Evolutionary conservation across 2,113 vertebrate genomes (phyloP).

Genomic region (Limnothrissa miodon): DNA sequence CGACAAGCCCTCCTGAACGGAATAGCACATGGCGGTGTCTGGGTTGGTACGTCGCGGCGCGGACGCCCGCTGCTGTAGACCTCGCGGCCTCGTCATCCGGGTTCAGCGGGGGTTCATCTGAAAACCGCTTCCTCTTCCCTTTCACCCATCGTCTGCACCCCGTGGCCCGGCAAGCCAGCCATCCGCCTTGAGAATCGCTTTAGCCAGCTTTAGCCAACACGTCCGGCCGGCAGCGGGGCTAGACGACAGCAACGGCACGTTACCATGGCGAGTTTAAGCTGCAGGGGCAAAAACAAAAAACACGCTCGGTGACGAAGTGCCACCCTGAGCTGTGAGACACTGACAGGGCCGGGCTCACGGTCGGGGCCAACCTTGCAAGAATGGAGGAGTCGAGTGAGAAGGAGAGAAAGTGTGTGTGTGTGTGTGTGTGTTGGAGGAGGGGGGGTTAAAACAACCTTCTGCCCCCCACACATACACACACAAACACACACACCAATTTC

Average conservation of each 20-base stretch:
- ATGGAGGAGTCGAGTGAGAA: conserved; percentile 22
- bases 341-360: conserved; percentile 34
- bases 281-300: conserved; percentile 52
- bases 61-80: background rate
- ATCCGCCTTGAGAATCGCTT: conserved; percentile 2
- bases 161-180: background rate
- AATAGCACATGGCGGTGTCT: background rate
- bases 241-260: background rate
- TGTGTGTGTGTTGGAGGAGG: too few species aligned
- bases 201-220: background rate
- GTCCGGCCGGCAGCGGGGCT: background rate
- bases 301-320: conserved; percentile 63
- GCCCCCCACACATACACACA: background rate
- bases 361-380: background rate
- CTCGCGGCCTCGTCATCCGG: background rate
- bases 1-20: background rate
- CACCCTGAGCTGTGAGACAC: conserved; percentile 54
- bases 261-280: conserved; percentile 7
- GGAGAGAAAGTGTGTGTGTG: conserved; percentile 48
- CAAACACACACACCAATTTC: background rate
- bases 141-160: background rate
- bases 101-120: conserved; percentile 12
- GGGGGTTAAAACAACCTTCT: background rate
- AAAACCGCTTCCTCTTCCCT: background rate
- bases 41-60: background rate